These are phyloP conservation scores for Australoheros scitulus DNA, from an alignment of 2,113 vertebrate genomes.

Conservation along the genomic window DNA sequence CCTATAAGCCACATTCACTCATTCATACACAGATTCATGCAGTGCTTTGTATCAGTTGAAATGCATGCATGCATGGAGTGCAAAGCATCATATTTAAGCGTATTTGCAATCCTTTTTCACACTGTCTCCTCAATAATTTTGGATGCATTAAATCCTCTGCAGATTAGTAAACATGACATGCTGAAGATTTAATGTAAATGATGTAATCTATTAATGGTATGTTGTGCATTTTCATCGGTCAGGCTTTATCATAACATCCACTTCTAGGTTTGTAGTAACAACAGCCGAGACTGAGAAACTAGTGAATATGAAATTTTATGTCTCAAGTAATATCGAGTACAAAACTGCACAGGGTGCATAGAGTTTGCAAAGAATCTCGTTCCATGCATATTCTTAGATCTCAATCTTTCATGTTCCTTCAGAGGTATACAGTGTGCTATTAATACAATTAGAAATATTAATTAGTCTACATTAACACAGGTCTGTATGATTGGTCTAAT, in stretches of 20 bases:
- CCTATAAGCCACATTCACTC: too few relatives aligned
- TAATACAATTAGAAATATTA: background rate
- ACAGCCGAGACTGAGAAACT: background rate
- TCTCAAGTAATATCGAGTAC: background rate
- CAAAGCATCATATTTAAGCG: background rate
- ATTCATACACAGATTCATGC: too few relatives aligned
- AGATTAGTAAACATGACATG: background rate
- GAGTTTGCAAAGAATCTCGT: background rate
- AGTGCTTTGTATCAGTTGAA: background rate
- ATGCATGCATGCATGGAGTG: background rate
- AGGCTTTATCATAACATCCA: background rate
- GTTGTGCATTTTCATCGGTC: background rate
- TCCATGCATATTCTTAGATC: background rate
- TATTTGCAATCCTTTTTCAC: background rate
- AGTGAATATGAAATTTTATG: background rate
- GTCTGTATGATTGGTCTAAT: background rate
- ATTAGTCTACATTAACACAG: background rate
- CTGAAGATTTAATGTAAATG: background rate
- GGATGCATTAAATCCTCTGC: background rate
- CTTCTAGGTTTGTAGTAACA: background rate
- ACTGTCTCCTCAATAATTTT: background rate
- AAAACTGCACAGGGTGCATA: background rate
- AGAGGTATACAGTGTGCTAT: background rate
- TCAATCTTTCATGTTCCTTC: background rate
- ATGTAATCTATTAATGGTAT: background rate